Percentiles rank a stretch among this genome's conserved stretches.
phyloP scores from a whole-genome alignment of 2,888 invertebrate genomes.

The Rhaphigaster nebulosa region DNA sequence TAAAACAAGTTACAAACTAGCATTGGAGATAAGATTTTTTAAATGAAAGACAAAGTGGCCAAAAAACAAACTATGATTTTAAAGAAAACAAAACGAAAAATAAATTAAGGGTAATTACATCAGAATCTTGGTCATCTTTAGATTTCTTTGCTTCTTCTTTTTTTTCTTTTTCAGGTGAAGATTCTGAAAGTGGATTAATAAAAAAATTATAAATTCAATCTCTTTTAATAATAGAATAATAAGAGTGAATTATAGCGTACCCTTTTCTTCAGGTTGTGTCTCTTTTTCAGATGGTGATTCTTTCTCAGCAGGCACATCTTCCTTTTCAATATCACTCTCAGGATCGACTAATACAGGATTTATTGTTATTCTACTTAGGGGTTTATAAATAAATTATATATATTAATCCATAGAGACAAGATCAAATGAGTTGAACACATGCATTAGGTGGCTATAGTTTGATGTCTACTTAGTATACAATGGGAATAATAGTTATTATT shows the following conservation, averaged over 20 bases:
- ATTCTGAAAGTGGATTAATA: slow-evolving; percentile 26
- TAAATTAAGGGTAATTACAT: slow-evolving; percentile 60
- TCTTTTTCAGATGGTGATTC: slow-evolving; percentile 64
- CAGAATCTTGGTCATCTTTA: slow-evolving; percentile 67
- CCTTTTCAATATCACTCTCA: slow-evolving; percentile 64
- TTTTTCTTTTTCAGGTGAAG: slow-evolving; percentile 45
- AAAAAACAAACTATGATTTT: background rate
- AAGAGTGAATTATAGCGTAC: background rate
- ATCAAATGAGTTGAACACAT: no score
- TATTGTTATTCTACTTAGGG: background rate
- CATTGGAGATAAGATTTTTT: background rate
- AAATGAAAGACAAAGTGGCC: background rate
- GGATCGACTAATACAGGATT: slow-evolving; percentile 33
- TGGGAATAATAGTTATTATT: no score
- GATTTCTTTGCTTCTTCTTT: slow-evolving; percentile 67
- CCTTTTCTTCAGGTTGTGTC: slow-evolving; percentile 67
- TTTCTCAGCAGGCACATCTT: slow-evolving; percentile 64
- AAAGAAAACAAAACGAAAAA: background rate
- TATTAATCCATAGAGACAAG: no score
- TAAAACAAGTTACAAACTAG: slow-evolving; percentile 2
- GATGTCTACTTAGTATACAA: no score
- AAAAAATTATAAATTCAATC: background rate
- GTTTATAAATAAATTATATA: no score
- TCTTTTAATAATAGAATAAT: background rate
- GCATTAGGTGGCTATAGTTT: no score